Conservation (phyloP, 1,140 invertebrate genomes). For the Agrypnia vestita region DNA sequence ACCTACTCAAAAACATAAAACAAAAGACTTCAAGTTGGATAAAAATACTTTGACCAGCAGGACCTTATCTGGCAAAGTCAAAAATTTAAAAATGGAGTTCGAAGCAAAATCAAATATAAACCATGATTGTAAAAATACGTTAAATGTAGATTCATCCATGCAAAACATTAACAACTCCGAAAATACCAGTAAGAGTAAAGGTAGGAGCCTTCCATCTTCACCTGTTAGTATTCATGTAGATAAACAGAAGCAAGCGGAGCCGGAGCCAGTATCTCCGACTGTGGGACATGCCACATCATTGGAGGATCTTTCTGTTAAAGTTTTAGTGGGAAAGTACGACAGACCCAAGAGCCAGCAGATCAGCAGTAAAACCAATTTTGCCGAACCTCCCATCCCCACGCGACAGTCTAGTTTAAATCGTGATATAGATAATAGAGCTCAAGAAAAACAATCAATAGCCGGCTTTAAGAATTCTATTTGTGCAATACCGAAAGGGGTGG, state of each 20-base stretch:
- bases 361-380: constrained; percentile 69
- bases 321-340: constrained; percentile 82
- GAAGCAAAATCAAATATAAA: constrained; percentile 81
- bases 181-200: constrained; percentile 62
- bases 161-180: constrained; percentile 49
- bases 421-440: constrained; percentile 59
- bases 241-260: constrained; percentile 51
- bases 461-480: constrained; percentile 65
- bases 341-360: constrained; percentile 63
- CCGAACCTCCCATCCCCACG: constrained; percentile 65
- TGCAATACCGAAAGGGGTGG: constrained; percentile 64
- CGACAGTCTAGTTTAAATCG: constrained; percentile 60
- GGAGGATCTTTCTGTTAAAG: constrained; percentile 83
- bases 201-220: constrained; percentile 74
- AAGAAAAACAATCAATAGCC: constrained; percentile 52
- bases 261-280: constrained; percentile 60
- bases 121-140: constrained; percentile 58
- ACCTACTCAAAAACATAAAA: constrained; percentile 51
- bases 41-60: constrained; percentile 54
- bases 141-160: constrained; percentile 50
- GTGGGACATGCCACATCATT: constrained; percentile 58
- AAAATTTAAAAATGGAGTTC: constrained; percentile 89
- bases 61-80: constrained; percentile 79
- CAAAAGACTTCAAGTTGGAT: constrained; percentile 58
- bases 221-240: constrained; percentile 73